Conservation (phyloP, 2,113 vertebrate species). For the Strigops habroptila region DNA sequence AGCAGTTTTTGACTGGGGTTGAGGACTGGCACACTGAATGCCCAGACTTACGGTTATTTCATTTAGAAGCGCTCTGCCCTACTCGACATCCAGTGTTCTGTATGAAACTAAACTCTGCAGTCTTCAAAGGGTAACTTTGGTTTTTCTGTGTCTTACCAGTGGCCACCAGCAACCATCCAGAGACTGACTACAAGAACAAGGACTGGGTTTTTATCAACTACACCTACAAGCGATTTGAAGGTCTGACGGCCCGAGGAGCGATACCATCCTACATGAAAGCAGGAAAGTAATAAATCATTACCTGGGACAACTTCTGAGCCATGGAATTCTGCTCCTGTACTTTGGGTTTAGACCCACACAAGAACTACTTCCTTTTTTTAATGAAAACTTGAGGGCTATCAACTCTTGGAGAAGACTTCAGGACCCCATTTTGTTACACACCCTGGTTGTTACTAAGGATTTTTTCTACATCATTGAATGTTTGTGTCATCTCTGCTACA, state of each 20-base stretch:
- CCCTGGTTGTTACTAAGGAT: neutral
- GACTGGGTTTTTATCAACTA: slow-evolving; percentile 99
- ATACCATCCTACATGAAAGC: slow-evolving; percentile 98
- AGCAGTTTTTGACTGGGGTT: neutral
- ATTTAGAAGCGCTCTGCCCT: neutral
- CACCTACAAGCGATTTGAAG: slow-evolving; percentile 98
- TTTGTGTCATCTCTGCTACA: neutral
- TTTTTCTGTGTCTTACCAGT: slow-evolving; percentile 56
- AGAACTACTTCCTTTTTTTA: neutral
- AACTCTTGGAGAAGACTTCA: slow-evolving; percentile 12
- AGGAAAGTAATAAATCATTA: slow-evolving; percentile 75
- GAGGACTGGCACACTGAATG: neutral
- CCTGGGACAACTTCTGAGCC: neutral
- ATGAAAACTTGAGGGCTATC: slow-evolving; percentile 33
- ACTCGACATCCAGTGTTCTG: neutral
- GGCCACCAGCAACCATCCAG: slow-evolving; percentile 85
- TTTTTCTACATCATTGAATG: neutral
- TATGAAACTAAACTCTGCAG: neutral
- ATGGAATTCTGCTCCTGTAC: neutral
- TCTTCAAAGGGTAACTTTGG: neutral
- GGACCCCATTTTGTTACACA: neutral
- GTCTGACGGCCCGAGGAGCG: slow-evolving; percentile 91
- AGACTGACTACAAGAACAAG: slow-evolving; percentile 95
- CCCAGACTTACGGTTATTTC: accelerated
- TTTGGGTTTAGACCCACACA: neutral